phyloP scores from a whole-genome alignment of 2,797 vertebrate species.

The Tadarida brasiliensis region DNA sequence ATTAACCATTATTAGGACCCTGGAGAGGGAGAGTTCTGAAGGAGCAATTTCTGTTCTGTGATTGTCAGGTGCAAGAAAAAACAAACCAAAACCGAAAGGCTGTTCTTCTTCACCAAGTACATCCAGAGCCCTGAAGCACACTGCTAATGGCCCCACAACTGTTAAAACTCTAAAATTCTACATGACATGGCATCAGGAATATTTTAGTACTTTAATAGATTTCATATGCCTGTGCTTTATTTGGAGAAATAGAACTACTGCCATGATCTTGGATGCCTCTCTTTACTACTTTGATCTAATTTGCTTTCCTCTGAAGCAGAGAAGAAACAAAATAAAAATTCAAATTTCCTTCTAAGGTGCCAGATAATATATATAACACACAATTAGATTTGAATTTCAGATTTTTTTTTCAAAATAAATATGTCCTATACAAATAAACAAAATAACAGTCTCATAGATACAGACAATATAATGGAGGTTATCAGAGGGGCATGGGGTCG shows the following conservation, averaged over 20 bases:
- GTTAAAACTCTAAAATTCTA: neutral
- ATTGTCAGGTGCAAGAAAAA: neutral
- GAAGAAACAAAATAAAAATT: neutral
- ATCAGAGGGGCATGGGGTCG: neutral
- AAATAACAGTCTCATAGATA: neutral
- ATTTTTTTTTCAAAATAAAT: neutral
- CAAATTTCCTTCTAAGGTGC: neutral
- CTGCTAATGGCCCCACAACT: neutral
- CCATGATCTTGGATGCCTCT: neutral
- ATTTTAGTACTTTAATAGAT: neutral
- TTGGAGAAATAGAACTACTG: neutral
- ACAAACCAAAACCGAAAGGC: neutral
- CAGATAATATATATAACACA: neutral
- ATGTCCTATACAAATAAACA: neutral
- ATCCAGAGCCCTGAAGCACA: neutral
- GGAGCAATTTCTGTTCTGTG: neutral
- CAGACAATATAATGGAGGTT: neutral
- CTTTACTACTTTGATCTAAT: neutral
- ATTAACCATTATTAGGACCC: too few species aligned
- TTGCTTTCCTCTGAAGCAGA: neutral
- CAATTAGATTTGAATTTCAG: neutral
- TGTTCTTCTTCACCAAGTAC: neutral
- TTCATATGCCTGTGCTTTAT: neutral
- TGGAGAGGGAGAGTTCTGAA: neutral
- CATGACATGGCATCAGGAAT: neutral